These are phyloP conservation scores for Thalassophryne amazonica DNA, from an alignment of 2,797 vertebrate genomes.

Conservation along the genomic window DNA sequence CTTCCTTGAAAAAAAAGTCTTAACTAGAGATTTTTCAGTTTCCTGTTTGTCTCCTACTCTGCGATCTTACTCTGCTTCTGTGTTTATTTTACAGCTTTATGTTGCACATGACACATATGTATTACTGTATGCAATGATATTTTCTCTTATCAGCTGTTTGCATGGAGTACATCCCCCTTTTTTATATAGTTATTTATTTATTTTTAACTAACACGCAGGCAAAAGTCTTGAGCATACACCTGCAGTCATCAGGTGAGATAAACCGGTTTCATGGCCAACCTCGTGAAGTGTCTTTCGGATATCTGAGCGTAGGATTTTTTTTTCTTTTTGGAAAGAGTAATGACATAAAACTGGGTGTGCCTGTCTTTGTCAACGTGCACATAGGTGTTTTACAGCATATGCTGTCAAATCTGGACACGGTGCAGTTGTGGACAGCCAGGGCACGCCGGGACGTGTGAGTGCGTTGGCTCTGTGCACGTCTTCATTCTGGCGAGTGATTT, in stretches of 20 bases:
- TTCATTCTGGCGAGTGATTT: conserved; percentile 61
- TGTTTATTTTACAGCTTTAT: conserved; percentile 40
- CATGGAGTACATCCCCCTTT: conserved; percentile 33
- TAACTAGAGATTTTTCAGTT: conserved; percentile 1
- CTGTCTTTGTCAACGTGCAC: conserved; percentile 24
- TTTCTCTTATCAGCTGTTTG: conserved; percentile 70
- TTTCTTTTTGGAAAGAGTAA: too few relatives aligned
- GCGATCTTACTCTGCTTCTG: not conserved
- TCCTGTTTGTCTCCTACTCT: conserved; percentile 3
- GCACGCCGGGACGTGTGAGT: not conserved
- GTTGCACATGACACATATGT: conserved; percentile 39
- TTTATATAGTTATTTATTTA: too few relatives aligned
- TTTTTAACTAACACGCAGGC: conserved; percentile 6
- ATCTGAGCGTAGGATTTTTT: conserved; percentile 16
- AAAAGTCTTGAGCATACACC: conserved; percentile 48
- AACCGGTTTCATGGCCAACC: conserved; percentile 30
- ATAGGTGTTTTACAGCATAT: conserved; percentile 23
- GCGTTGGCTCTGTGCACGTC: conserved; percentile 9
- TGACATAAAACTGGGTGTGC: conserved; percentile 48
- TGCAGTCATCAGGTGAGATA: conserved; percentile 39
- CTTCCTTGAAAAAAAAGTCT: conserved; percentile 15
- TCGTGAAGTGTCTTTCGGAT: not conserved
- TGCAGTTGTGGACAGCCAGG: conserved; percentile 18
- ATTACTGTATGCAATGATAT: conserved; percentile 68
- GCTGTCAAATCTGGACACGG: conserved; percentile 6